Base-by-base conservation (phyloP, 1,140 invertebrate species). In the Scaptomyza montana region DNA sequence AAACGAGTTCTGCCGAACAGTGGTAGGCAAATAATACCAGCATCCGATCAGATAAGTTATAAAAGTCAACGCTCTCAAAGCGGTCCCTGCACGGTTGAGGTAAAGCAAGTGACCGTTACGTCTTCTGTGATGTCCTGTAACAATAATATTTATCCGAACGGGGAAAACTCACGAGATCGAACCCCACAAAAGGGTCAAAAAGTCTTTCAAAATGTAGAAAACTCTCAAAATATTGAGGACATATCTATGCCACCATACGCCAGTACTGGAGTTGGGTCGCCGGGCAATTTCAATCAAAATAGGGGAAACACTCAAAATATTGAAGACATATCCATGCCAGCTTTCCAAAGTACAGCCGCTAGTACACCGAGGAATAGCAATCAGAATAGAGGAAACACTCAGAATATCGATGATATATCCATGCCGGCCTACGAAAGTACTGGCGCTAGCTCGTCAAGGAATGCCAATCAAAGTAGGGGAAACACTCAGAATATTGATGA, bases 241-340 rank as follows among this genome's bases (percentile, higher is more conserved):
- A 59, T 72, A 1, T 47, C 68, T 1, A 77, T 73, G 63, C 78
- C 74, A 10, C 3, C n/a, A 7, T 36, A 8, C 33, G 33, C 8
- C 2, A 36, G 8, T 36, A 36, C 33, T 1, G 6, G 6, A 0
- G 33, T 7, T 36, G 9, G 33, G 0, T 36, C 33, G 7, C 33
- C 2, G 33, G 7, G 33, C 6, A 36, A 36, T 36, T 6, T 9
- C 33, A 36, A 36, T 9, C 6, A 9, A 7, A 36, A 1, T 9
- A 36, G 33, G 33, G 33, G 8, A 9, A 36, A 9, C 33, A 8
- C 33, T 36, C 36, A 49, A 21, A 39, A 57, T 30, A 57, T 66
- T 50, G 25, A 80, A 1, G 59, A 80, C 39, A 59, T 67, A 2
- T 47, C 68, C 2, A 81, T 73, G 63, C 78, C 74, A n/a, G 3